These are phyloP conservation scores for Orius laevigatus DNA, from an alignment of 1,140 invertebrate genomes.

Conservation along the genomic window DNA sequence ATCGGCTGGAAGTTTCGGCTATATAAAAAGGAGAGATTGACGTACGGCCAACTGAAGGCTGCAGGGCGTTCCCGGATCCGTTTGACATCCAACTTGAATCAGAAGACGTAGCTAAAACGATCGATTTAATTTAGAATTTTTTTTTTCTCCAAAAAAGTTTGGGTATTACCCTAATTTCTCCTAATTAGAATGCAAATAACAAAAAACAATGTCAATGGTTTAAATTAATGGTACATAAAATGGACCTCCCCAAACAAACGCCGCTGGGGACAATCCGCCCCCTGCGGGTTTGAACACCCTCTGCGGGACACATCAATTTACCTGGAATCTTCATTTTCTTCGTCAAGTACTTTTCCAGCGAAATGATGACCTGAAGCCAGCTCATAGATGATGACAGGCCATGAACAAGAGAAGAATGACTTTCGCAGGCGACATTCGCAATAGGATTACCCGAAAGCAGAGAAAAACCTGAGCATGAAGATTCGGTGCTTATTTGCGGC, in stretches of 20 bases:
- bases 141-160: too few species aligned
- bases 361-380: constrained; percentile 79
- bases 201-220: too few species aligned
- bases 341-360: constrained; percentile 75
- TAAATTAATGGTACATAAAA: too few species aligned
- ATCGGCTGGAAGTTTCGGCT: constrained; percentile 73
- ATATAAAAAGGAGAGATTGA: constrained; percentile 78
- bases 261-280: too few species aligned
- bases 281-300: too few species aligned
- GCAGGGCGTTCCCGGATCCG: constrained; percentile 28
- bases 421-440: constrained; percentile 72
- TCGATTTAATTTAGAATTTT: too few species aligned
- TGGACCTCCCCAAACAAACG: too few species aligned
- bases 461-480: constrained; percentile 81
- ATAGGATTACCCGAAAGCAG: constrained; percentile 75
- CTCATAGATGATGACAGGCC: constrained; percentile 90
- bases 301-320: too few species aligned
- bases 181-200: too few species aligned
- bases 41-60: constrained; percentile 69
- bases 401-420: constrained; percentile 79
- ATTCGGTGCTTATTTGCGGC: constrained; percentile 57
- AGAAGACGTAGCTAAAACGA: background rate
- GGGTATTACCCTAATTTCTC: too few species aligned
- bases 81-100: background rate
- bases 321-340: constrained; percentile 65